These are phyloP conservation scores for Anarsia innoxiella DNA, from an alignment of 2,888 invertebrate species.

Conservation along the genomic window DNA sequence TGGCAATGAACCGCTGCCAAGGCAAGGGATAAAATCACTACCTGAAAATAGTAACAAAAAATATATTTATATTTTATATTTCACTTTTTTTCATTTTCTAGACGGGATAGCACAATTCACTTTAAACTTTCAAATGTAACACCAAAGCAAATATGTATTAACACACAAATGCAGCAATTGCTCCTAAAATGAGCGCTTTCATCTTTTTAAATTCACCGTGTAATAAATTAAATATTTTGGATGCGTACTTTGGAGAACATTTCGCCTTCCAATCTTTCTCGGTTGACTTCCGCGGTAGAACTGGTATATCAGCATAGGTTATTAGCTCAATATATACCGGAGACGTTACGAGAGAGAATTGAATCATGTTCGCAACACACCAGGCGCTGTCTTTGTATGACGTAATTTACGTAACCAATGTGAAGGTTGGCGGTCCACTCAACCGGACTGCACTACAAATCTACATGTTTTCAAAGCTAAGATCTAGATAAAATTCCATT, in stretches of 20 bases:
- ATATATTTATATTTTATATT: too few relatives aligned
- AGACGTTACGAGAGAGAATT: slow-evolving; percentile 72
- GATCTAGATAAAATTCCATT: slow-evolving; percentile 7
- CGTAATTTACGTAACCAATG: slow-evolving; percentile 72
- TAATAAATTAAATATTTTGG: slow-evolving; percentile 12
- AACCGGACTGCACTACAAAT: slow-evolving; percentile 33
- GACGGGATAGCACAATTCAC: too few relatives aligned
- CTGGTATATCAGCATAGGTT: slow-evolving; percentile 69
- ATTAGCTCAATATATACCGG: slow-evolving; percentile 72
- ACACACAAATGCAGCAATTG: too few relatives aligned
- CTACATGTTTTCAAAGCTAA: slow-evolving; percentile 25
- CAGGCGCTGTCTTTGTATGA: slow-evolving; percentile 51
- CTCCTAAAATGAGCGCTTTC: too few relatives aligned
- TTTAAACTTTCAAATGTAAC: too few relatives aligned
- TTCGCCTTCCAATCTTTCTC: slow-evolving; percentile 51
- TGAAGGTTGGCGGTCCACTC: slow-evolving; percentile 56
- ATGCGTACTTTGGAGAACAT: slow-evolving; percentile 64
- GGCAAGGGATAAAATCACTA: slow-evolving; percentile 38
- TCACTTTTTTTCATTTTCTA: too few relatives aligned
- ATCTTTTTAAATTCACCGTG: slow-evolving; percentile 1
- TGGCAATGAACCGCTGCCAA: slow-evolving; percentile 37
- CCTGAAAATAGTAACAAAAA: too few relatives aligned
- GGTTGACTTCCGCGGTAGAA: slow-evolving; percentile 65
- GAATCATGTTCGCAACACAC: slow-evolving; percentile 61
- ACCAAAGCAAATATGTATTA: too few relatives aligned